Base-by-base conservation (phyloP, 92 coral and sea anemone species). In the Galaxea fascicularis region DNA sequence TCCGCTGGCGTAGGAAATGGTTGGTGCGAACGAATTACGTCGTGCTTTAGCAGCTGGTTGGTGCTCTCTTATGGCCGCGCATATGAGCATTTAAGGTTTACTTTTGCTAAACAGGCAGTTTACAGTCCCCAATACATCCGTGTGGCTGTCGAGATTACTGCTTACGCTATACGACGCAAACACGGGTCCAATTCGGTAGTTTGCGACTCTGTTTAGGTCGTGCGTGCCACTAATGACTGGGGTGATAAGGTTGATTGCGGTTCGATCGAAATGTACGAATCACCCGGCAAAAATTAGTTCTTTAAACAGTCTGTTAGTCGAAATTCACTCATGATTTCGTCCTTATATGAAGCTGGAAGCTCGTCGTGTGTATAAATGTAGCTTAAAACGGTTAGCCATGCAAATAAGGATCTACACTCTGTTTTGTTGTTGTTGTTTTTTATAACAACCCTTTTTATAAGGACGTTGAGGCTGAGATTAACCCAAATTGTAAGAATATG, bases 331-430 rank as follows among this genome's bases (percentile, higher is more conserved):
- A 69, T n/a, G n/a, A 68, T 68, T 25, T 12, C 51, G 31, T 67
- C 73, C n/a, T n/a, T n/a, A n/a, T n/a, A n/a, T n/a, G 52, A 44
- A 0, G 56, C n/a, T 70, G 17, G 54, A 70, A 53, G 56, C 74
- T 20, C 73, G 73, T 68, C 18, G 53, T 68, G 26, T 30, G 73
- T 28, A 24, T 30, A 30, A 17, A 39, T 30, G 8, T 30, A 68
- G 52, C 27, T 68, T 53, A 44, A 44, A 70, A 70, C 31, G 74
- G 74, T 21, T 21, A 70, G 56, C 74, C 74, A 44, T 53, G 54
- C 74, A n/a, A n/a, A n/a, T n/a, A n/a, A n/a, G n/a, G n/a, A n/a
- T n/a, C n/a, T n/a, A n/a, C n/a, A n/a, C n/a, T n/a, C n/a, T n/a
- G n/a, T n/a, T n/a, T n/a, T n/a, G n/a, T n/a, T n/a, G n/a, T n/a